A percentile compares a stretch with the other conserved stretches of the same genome.
Conservation (phyloP, 1,140 invertebrate species). For the Chionoecetes opilio region DNA sequence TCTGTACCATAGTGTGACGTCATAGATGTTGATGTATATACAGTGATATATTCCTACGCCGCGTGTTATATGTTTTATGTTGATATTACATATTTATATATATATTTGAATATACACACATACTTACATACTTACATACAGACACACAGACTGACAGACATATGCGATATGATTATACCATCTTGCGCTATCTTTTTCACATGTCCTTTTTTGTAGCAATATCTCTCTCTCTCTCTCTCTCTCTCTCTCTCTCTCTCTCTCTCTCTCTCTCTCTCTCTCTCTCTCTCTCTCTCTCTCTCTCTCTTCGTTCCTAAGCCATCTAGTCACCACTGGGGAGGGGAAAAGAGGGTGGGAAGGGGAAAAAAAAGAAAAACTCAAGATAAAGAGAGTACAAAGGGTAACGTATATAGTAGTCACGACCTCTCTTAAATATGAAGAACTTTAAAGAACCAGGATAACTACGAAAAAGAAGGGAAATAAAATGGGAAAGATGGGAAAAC, state of each 20-base stretch:
- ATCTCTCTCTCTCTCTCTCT: conserved; percentile 54
- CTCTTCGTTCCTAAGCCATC: conserved; percentile 68
- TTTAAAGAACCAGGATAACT: background rate
- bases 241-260: conserved; percentile 53
- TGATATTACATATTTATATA: conserved; percentile 66
- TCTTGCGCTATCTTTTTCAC: conserved; percentile 70
- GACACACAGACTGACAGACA: background rate
- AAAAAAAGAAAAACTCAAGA: background rate
- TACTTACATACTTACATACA: conserved; percentile 24
- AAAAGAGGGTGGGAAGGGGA: background rate
- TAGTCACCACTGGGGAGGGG: conserved; percentile 65
- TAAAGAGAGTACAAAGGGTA: background rate
- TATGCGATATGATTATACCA: background rate
- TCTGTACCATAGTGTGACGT: conserved; percentile 69
- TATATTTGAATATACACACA: too few relatives aligned
- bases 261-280: conserved; percentile 63
- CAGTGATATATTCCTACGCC: conserved; percentile 71
- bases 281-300: conserved; percentile 59
- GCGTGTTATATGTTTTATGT: conserved; percentile 76
- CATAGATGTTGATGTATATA: conserved; percentile 72
- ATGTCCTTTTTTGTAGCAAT: conserved; percentile 63
- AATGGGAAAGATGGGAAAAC: background rate
- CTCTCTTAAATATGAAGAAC: background rate
- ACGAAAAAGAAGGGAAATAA: background rate
- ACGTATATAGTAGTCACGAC: too few relatives aligned